phyloP scores from a whole-genome alignment of 1,140 invertebrate genomes.

The Aphelinus atriplicis region DNA sequence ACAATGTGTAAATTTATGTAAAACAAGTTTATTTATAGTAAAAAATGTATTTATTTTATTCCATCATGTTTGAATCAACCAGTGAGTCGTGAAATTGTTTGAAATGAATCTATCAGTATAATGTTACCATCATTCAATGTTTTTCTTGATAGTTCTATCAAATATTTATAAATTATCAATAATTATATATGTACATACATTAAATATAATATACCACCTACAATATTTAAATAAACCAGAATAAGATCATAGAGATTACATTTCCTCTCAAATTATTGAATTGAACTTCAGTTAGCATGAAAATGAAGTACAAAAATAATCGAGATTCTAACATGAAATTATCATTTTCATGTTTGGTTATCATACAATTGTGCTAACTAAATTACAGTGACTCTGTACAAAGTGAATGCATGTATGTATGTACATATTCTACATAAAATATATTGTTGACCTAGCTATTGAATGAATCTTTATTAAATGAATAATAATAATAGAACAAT shows the following conservation, averaged over 20 bases:
- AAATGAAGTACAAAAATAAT: conserved; percentile 12
- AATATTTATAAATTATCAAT: too few relatives aligned
- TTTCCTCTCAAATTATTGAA: conserved; percentile 24
- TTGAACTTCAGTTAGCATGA: conserved; percentile 9
- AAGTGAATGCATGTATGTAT: not conserved
- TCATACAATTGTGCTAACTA: conserved; percentile 28
- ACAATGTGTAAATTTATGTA: conserved; percentile 33
- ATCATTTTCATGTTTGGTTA: not conserved
- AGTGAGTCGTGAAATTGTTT: not conserved
- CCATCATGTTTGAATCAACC: not conserved
- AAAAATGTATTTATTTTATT: conserved; percentile 14
- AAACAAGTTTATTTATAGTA: conserved; percentile 9
- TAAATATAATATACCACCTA: too few relatives aligned
- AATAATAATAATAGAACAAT: too few relatives aligned
- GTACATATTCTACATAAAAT: conserved; percentile 1
- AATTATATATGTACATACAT: too few relatives aligned
- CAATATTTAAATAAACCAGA: not conserved
- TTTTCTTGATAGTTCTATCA: too few relatives aligned
- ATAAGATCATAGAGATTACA: conserved; percentile 14
- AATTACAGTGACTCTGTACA: conserved; percentile 19
- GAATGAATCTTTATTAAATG: too few relatives aligned
- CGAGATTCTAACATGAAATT: conserved; percentile 9
- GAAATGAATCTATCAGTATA: not conserved
- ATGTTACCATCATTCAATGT: too few relatives aligned
- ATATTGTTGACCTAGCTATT: too few relatives aligned